Evolutionary conservation across 2,888 invertebrate species (phyloP).

Genomic region (Glaucopsyche alexis): DNA sequence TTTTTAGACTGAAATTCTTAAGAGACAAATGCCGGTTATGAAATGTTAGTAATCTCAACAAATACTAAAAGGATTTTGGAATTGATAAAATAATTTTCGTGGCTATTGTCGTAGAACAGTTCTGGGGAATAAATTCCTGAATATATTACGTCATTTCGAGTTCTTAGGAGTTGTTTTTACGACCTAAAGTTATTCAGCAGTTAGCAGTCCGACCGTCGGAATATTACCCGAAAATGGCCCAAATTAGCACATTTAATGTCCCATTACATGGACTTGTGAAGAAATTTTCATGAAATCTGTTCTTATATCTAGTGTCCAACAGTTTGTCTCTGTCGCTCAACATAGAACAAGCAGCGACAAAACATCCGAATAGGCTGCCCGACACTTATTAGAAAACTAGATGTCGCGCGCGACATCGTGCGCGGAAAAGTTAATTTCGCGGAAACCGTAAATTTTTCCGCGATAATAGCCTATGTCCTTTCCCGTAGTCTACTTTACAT

Average conservation of each 20-base stretch:
- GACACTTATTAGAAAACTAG: too few species aligned
- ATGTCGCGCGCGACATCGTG: too few species aligned
- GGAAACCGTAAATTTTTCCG: too few species aligned
- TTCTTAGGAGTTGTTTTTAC: constrained; percentile 7
- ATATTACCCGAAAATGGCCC: constrained; percentile 4
- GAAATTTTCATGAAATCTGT: background rate
- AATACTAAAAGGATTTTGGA: background rate
- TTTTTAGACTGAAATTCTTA: background rate
- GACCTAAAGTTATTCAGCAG: constrained; percentile 16
- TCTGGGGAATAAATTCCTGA: constrained; percentile 24
- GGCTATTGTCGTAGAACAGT: constrained; percentile 11
- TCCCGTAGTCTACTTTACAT: too few species aligned
- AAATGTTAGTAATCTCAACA: background rate
- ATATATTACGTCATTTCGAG: constrained; percentile 24
- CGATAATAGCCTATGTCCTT: too few species aligned
- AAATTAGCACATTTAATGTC: constrained; percentile 25
- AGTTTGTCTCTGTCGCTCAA: background rate
- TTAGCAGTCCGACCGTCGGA: background rate
- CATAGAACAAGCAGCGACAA: too few species aligned
- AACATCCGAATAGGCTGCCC: too few species aligned
- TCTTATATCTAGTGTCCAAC: too few species aligned
- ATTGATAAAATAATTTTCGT: background rate
- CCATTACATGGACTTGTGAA: constrained; percentile 18
- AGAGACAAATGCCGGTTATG: background rate
- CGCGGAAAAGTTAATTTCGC: too few species aligned